Conservation (phyloP, 2,113 vertebrate species). For the Natator depressus region DNA sequence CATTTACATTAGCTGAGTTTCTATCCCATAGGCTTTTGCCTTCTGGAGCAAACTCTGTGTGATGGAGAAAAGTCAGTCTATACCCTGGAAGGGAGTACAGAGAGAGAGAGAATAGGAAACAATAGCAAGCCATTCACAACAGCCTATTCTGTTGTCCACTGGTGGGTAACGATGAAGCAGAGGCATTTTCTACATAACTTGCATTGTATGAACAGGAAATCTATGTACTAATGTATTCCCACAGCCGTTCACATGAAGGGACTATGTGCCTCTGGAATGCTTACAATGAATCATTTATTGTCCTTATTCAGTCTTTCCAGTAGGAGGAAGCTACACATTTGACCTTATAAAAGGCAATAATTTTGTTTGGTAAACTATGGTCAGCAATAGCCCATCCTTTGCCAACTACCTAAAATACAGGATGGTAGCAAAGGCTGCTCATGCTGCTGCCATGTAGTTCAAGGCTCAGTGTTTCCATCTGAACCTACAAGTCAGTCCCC, state of each 20-base stretch:
- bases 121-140: constrained; percentile 23
- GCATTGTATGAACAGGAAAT: constrained; percentile 7
- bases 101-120: neutral
- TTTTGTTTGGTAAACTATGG: constrained; percentile 34
- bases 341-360: constrained; percentile 55
- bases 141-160: constrained; percentile 24
- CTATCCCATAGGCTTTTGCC: neutral
- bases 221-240: constrained; percentile 29
- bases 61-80: neutral
- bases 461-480: neutral
- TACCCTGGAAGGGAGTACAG: neutral
- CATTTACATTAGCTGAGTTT: neutral
- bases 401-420: constrained; percentile 27
- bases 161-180: neutral
- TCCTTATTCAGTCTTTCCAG: constrained; percentile 52
- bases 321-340: constrained; percentile 67
- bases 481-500: neutral
- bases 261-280: constrained; percentile 9
- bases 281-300: constrained; percentile 55
- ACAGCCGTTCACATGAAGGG: constrained; percentile 5
- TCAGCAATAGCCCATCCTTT: constrained; percentile 28
- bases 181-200: constrained; percentile 59
- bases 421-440: neutral
- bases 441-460: accelerated
- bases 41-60: neutral